Conservation (phyloP, 2,113 vertebrate genomes). For the Macquaria ambigua region DNA sequence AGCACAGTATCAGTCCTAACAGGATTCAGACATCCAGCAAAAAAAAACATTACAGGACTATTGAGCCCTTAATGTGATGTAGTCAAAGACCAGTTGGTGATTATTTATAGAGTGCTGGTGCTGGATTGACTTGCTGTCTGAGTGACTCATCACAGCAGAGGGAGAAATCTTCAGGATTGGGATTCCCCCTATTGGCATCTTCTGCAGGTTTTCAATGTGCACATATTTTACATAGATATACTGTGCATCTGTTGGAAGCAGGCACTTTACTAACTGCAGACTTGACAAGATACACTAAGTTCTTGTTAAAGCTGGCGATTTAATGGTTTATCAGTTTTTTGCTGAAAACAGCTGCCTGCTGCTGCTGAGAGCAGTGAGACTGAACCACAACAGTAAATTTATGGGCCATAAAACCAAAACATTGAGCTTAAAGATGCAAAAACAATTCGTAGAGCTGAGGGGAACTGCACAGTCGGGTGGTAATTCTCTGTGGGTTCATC, state of each 20-base stretch:
- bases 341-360: neutral
- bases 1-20: neutral
- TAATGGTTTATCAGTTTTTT: too few species aligned
- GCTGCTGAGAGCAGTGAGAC: neutral
- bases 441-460: neutral
- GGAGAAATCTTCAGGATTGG: neutral
- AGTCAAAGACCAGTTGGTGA: neutral
- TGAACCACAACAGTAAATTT: neutral
- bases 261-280: neutral
- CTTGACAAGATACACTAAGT: neutral
- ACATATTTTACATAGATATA: neutral
- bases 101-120: slow-evolving; percentile 16
- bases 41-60: neutral
- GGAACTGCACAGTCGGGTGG: neutral
- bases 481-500: neutral
- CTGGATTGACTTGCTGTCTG: slow-evolving; percentile 26
- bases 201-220: neutral
- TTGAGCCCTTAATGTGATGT: neutral
- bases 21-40: slow-evolving; percentile 7
- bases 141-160: slow-evolving; percentile 14
- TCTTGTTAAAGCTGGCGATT: neutral
- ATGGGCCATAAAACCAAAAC: neutral
- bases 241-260: neutral
- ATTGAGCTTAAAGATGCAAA: neutral
- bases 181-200: neutral